Evolutionary conservation across 2,113 vertebrate genomes (phyloP).

Genomic region (Mohoua ochrocephala): DNA sequence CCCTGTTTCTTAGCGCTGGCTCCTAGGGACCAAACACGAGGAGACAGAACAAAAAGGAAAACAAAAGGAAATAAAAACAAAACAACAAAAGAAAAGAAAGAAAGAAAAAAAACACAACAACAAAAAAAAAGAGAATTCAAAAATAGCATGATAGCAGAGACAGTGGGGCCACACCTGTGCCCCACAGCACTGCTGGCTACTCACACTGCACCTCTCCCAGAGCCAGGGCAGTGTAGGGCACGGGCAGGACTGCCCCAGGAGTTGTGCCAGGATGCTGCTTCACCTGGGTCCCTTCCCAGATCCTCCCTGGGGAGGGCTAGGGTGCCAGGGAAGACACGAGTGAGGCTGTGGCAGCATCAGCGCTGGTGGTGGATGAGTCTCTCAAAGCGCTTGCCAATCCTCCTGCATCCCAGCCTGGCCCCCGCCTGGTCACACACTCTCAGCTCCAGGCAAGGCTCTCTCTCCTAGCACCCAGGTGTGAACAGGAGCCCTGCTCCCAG

Average conservation of each 20-base stretch:
- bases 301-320: not conserved
- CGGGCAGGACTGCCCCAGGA: not conserved
- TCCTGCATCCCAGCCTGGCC: not conserved
- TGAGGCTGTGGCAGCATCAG: not conserved
- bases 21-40: constrained; percentile 91
- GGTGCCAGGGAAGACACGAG: not conserved
- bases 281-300: not conserved
- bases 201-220: constrained; percentile 52
- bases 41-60: constrained; percentile 75
- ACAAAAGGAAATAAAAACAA: constrained; percentile 44
- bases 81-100: not conserved
- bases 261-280: not conserved
- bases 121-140: constrained; percentile 92
- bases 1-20: constrained; percentile 99
- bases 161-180: not conserved
- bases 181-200: constrained; percentile 42
- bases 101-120: constrained; percentile 56
- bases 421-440: rapidly evolving
- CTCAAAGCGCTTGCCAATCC: not conserved
- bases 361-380: rapidly evolving
- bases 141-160: constrained; percentile 83
- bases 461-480: not conserved
- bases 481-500: not conserved
- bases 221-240: not conserved
- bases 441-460: not conserved